Percentiles rank a stretch among this genome's conserved stretches.
These are phyloP conservation scores for Cephus spinipes DNA, from an alignment of 2,888 invertebrate genomes.

Conservation along the genomic window DNA sequence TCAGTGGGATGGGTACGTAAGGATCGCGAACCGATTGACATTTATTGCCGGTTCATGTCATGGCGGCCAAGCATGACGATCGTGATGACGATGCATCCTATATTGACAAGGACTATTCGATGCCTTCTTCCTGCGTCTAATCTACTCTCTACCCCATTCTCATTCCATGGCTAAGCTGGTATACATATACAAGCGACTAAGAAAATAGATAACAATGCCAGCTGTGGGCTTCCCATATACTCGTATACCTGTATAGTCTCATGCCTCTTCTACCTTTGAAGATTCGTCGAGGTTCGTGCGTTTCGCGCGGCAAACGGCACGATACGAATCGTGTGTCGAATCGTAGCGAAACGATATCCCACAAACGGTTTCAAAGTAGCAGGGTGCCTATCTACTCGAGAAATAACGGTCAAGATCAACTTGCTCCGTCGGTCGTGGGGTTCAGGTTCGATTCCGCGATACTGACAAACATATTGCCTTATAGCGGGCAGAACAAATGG, in stretches of 20 bases:
- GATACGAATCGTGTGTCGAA: neutral
- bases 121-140: neutral
- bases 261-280: neutral
- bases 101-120: neutral
- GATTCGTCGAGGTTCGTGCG: neutral
- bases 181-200: neutral
- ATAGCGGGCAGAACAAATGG: conserved; percentile 60
- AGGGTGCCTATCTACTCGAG: conserved; percentile 12
- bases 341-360: conserved; percentile 14
- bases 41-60: conserved; percentile 2
- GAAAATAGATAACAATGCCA: neutral
- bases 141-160: neutral
- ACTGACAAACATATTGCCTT: conserved; percentile 62
- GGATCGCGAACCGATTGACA: conserved; percentile 5
- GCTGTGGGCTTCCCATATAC: neutral
- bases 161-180: neutral
- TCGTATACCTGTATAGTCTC: neutral
- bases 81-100: neutral
- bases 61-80: neutral
- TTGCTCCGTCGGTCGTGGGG: conserved; percentile 21
- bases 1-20: neutral
- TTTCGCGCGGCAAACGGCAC: neutral
- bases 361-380: conserved; percentile 16
- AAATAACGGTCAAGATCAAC: conserved; percentile 27
- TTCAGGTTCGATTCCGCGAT: conserved; percentile 60